Percentiles rank a stretch among this genome's conserved stretches.
These are phyloP conservation scores for Aphaenogaster rudis DNA, from an alignment of 1,140 invertebrate genomes.

Conservation along the genomic window DNA sequence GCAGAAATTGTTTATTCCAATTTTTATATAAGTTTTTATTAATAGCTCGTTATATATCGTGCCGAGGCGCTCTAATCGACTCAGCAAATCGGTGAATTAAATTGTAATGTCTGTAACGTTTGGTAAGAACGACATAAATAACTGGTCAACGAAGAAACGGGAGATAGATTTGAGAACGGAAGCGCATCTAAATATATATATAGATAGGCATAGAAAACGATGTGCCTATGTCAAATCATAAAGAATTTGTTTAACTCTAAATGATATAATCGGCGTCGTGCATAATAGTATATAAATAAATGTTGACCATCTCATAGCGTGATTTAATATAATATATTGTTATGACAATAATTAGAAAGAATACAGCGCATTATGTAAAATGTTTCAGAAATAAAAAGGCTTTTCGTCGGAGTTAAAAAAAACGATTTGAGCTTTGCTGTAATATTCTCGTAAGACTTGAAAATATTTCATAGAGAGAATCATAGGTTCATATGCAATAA, in stretches of 20 bases:
- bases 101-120: slow-evolving; percentile 81
- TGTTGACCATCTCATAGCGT: background rate
- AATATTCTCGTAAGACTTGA: background rate
- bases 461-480: background rate
- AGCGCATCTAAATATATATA: slow-evolving; percentile 63
- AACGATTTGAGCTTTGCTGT: background rate
- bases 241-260: background rate
- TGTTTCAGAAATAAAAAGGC: background rate
- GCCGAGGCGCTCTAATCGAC: slow-evolving; percentile 77
- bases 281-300: background rate
- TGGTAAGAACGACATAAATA: slow-evolving; percentile 80
- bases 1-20: background rate
- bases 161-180: slow-evolving; percentile 73
- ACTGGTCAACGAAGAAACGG: slow-evolving; percentile 75
- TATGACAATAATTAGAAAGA: background rate
- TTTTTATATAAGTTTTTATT: background rate
- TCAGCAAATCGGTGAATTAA: slow-evolving; percentile 82
- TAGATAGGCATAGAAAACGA: background rate
- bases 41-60: slow-evolving; percentile 10
- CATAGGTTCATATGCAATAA: background rate
- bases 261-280: background rate
- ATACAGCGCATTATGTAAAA: background rate
- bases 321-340: background rate
- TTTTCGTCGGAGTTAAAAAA: background rate
- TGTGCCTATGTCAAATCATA: background rate